Evolutionary conservation across 2,888 invertebrate genomes (phyloP).

Genomic region (Arctia plantaginis): DNA sequence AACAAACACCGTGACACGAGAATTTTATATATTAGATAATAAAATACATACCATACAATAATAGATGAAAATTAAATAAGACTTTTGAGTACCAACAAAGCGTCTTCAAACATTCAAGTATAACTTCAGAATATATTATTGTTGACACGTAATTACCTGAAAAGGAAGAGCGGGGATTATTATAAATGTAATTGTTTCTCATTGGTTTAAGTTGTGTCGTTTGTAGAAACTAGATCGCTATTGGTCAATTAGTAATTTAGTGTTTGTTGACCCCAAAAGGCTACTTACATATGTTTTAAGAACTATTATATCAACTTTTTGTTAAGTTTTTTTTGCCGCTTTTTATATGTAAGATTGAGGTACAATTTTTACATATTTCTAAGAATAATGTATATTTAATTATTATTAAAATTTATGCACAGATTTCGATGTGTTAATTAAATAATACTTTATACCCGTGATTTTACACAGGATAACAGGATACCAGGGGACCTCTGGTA

Average conservation of each 20-base stretch:
- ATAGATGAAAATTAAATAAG: too few relatives aligned
- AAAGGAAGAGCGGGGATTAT: neutral
- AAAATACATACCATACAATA: too few relatives aligned
- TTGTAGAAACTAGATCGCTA: neutral
- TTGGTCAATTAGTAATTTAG: neutral
- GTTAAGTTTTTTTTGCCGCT: neutral
- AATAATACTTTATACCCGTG: too few relatives aligned
- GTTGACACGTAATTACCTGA: neutral
- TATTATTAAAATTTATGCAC: too few relatives aligned
- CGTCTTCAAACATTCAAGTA: too few relatives aligned
- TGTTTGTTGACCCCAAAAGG: neutral
- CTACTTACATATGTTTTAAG: neutral
- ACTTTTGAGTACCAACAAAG: too few relatives aligned
- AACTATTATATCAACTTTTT: neutral
- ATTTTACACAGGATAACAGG: too few relatives aligned
- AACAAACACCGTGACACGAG: too few relatives aligned
- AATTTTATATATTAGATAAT: too few relatives aligned
- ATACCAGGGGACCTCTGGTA: too few relatives aligned
- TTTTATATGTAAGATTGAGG: neutral
- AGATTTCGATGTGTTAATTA: too few relatives aligned
- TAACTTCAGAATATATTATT: neutral
- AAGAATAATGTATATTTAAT: neutral
- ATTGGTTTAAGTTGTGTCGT: neutral
- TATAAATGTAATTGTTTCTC: neutral
- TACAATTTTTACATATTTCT: neutral